Evolutionary conservation across 1,140 invertebrate genomes (phyloP), one percentile per base, ranked within the genome.

Genomic region (Bilobella aurantiaca): DNA sequence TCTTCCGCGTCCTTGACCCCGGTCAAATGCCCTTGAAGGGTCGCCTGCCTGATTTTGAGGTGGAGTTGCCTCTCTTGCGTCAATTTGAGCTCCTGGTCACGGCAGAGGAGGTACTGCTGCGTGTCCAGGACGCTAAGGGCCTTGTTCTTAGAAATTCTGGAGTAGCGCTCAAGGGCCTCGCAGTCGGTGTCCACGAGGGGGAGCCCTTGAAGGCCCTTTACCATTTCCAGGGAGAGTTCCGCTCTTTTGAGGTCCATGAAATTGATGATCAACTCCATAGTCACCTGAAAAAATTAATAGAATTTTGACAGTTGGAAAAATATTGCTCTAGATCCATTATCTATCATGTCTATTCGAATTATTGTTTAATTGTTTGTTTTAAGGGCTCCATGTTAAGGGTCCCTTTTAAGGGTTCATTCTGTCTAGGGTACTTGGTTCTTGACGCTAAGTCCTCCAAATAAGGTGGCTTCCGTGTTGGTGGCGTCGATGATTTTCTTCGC

Each of bases 191-290:
- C 29, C 1, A 68, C 66, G 1, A 64, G 28, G 2, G 25, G 1
- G 23, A 61, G n/a, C 0, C 37, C 32, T 14, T 37, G 1, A 2
- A 72, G 23, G 31, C 67, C 68, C 27, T 68, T n/a, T 1, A 42
- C n/a, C 49, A 70, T 65, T 37, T 73, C 71, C 18, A 69, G 5
- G 61, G 62, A 73, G 21, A 69, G 63, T 42, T 73, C 71, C 16
- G 31, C 46, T 47, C 58, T 25, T 32, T 73, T 73, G 18, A 73
- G 42, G 34, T 73, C 71, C 31, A 69, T 23, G 34, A 65, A 68
- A 47, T 73, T 70, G 14, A 70, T 65, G n/a, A 73, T 73, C 23
- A 67, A 53, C 64, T 73, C 66, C 66, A 73, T 73, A 18, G 69
- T 68, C 16, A 73, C 37, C 71, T 73, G 34, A 12, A 53, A 28